phyloP scores from a whole-genome alignment of 2,888 invertebrate genomes.

The Apamea anceps region DNA sequence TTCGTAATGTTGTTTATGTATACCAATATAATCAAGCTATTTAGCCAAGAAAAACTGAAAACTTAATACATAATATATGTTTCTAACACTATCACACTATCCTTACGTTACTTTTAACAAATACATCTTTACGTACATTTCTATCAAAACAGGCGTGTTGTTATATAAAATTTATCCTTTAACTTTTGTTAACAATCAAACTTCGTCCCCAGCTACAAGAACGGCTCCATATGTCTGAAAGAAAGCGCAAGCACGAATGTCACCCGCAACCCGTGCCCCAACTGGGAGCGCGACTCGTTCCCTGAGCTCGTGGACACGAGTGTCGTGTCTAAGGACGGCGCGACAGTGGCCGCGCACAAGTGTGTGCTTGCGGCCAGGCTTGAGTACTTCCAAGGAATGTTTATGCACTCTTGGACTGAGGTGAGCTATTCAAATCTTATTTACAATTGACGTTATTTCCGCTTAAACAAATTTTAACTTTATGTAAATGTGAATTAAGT shows the following conservation, averaged over 20 bases:
- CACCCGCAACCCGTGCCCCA: slow-evolving; percentile 63
- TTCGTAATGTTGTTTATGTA: too few species aligned
- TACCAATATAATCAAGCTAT: too few species aligned
- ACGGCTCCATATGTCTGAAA: slow-evolving; percentile 81
- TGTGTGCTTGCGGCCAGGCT: slow-evolving; percentile 94
- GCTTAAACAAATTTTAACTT: background rate
- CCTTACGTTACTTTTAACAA: too few species aligned
- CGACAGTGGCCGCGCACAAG: slow-evolving; percentile 92
- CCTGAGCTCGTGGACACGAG: slow-evolving; percentile 91
- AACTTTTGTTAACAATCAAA: too few species aligned
- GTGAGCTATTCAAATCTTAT: slow-evolving; percentile 74
- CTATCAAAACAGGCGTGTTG: too few species aligned
- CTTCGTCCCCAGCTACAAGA: slow-evolving; percentile 78
- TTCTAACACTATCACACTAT: too few species aligned
- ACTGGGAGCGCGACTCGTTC: slow-evolving; percentile 86
- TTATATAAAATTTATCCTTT: too few species aligned
- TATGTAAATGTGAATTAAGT: background rate
- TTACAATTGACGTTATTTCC: background rate
- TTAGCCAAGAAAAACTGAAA: too few species aligned
- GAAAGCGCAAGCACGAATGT: slow-evolving; percentile 80
- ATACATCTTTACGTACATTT: too few species aligned
- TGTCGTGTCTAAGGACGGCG: slow-evolving; percentile 89
- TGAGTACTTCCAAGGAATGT: slow-evolving; percentile 97
- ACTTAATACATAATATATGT: too few species aligned
- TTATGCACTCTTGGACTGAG: slow-evolving; percentile 94